A percentile compares a stretch with the other conserved stretches of the same genome.
Conservation (phyloP, 2,113 vertebrate species). For the Eublepharis macularius region DNA sequence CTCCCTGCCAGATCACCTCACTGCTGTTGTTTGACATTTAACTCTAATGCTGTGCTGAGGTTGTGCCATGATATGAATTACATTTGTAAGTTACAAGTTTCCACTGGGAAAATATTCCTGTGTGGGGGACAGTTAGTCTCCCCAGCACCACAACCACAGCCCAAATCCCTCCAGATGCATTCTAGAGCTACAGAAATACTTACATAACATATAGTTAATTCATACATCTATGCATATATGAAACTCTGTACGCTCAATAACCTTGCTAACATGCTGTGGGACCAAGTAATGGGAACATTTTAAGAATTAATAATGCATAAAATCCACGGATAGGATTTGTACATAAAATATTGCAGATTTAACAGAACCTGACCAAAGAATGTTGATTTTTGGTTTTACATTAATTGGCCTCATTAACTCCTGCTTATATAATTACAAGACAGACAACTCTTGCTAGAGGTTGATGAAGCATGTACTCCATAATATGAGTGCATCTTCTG, state of each 20-base stretch:
- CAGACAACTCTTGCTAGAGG: slow-evolving; percentile 12
- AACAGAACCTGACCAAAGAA: slow-evolving; percentile 8
- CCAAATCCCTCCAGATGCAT: background rate
- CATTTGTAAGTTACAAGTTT: too few species aligned
- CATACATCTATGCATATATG: background rate
- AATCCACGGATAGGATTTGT: background rate
- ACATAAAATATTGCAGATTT: slow-evolving; percentile 33
- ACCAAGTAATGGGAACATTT: background rate
- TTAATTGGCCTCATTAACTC: slow-evolving; percentile 48
- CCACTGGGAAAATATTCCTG: too few species aligned
- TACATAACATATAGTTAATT: too few species aligned
- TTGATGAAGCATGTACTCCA: slow-evolving; percentile 39
- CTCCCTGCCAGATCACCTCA: too few species aligned
- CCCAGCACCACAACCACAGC: too few species aligned
- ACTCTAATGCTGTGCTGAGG: too few species aligned
- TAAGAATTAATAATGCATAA: slow-evolving; percentile 33
- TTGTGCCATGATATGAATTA: too few species aligned
- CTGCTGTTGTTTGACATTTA: too few species aligned
- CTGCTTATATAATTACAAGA: slow-evolving; percentile 35
- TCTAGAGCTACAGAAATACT: background rate
- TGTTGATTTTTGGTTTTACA: slow-evolving; percentile 39
- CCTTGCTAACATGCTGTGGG: background rate
- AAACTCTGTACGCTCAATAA: background rate
- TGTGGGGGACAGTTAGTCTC: too few species aligned
- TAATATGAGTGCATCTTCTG: slow-evolving; percentile 31